Base-by-base conservation (phyloP, 2,113 vertebrate genomes). In the Neodon shergylaensis region DNA sequence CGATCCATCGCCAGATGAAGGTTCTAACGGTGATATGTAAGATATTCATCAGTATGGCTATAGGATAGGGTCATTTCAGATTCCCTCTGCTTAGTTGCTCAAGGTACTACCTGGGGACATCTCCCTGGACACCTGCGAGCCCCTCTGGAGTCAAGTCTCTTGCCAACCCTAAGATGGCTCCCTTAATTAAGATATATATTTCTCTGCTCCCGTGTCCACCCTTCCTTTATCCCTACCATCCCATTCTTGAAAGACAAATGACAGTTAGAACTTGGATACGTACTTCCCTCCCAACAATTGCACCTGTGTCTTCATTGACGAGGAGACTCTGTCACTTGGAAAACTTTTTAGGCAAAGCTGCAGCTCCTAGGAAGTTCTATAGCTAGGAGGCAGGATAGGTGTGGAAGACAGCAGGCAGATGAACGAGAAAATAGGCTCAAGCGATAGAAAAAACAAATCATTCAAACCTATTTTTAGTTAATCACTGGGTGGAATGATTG, bases 161-260 rank as follows among this genome's bases (percentile, higher is more conserved):
- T n/a, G n/a, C n/a, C n/a, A n/a, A n/a, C n/a, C n/a, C n/a, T n/a
- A n/a, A n/a, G n/a, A n/a, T n/a, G n/a, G n/a, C n/a, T n/a, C n/a
- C n/a, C n/a, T n/a, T n/a, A n/a, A n/a, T n/a, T n/a, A n/a, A n/a
- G n/a, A n/a, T n/a, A n/a, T n/a, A n/a, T n/a, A n/a, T n/a, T n/a
- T n/a, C n/a, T n/a, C n/a, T n/a, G n/a, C n/a, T n/a, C n/a, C n/a
- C n/a, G n/a, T n/a, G n/a, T n/a, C n/a, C n/a, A n/a, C n/a, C n/a
- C n/a, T n/a, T n/a, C n/a, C n/a, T n/a, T n/a, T n/a, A n/a, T n/a
- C n/a, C n/a, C n/a, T n/a, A n/a, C n/a, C n/a, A n/a, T n/a, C n/a
- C n/a, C n/a, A n/a, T n/a, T 88, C 76, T 54, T 93, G 58, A 95
- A 96, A 91, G 28, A 26, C 61, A 42, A 24, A 58, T 44, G 73